Percentiles rank a stretch among this genome's conserved stretches.
phyloP scores from a whole-genome alignment of 2,113 vertebrate species.

The Laticauda colubrina region DNA sequence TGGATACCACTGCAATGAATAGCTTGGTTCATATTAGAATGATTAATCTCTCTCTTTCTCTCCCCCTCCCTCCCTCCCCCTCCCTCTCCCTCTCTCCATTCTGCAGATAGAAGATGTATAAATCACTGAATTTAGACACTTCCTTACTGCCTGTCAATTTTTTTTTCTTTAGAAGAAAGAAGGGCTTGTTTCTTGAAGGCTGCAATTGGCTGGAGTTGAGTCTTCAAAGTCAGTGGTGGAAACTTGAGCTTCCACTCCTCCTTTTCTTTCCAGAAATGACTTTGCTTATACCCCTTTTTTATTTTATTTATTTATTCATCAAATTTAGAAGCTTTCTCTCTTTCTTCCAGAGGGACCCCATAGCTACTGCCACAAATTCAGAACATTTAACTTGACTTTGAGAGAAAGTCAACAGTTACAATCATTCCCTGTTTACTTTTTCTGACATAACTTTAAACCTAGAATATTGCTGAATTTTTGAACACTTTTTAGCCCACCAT shows the following conservation, averaged over 20 bases:
- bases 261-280: background rate
- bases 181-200: background rate
- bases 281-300: background rate
- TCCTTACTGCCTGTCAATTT: background rate
- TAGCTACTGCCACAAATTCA: background rate
- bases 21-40: background rate
- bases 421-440: background rate
- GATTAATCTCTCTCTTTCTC: background rate
- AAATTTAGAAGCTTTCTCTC: too few relatives aligned
- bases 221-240: background rate
- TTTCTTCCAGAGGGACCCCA: background rate
- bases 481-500: background rate
- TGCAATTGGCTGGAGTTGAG: background rate
- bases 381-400: background rate
- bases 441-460: background rate
- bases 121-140: background rate
- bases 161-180: background rate
- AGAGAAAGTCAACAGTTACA: background rate
- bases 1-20: background rate
- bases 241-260: background rate
- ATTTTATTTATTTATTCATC: background rate
- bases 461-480: background rate
- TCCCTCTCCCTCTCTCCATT: background rate
- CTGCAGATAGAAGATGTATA: background rate
- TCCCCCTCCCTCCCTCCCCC: accelerated